Conservation (phyloP, 2,888 invertebrate genomes). For the Blastobasis lacticolella region DNA sequence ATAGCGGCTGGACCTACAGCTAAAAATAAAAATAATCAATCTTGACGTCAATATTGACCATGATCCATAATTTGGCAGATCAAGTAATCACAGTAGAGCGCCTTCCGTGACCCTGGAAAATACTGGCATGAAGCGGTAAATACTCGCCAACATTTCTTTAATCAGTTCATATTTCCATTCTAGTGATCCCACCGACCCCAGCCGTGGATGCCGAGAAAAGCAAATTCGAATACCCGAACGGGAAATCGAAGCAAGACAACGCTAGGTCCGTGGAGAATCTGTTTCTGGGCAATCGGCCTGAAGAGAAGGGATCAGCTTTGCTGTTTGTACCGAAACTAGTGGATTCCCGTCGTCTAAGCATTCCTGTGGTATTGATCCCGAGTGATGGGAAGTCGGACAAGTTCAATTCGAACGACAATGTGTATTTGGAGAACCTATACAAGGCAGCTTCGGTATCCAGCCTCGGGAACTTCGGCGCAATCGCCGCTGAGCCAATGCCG, state of each 20-base stretch:
- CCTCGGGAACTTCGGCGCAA: slow-evolving; percentile 59
- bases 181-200: slow-evolving; percentile 67
- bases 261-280: slow-evolving; percentile 58
- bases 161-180: slow-evolving; percentile 16
- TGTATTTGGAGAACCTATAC: slow-evolving; percentile 60
- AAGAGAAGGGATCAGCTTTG: slow-evolving; percentile 41
- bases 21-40: too few species aligned
- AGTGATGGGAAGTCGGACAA: slow-evolving; percentile 38
- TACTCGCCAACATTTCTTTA: too few species aligned
- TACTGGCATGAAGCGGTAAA: too few species aligned
- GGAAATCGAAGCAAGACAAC: slow-evolving; percentile 25
- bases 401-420: slow-evolving; percentile 62
- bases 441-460: slow-evolving; percentile 64
- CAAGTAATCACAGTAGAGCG: too few species aligned
- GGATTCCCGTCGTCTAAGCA: slow-evolving; percentile 53
- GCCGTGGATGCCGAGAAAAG: slow-evolving; percentile 42
- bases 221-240: slow-evolving; percentile 47
- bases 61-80: too few species aligned
- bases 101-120: too few species aligned
- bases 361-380: slow-evolving; percentile 57
- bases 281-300: slow-evolving; percentile 31
- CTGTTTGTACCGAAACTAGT: slow-evolving; percentile 51
- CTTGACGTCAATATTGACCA: too few species aligned
- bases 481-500: slow-evolving; percentile 61
- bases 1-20: too few species aligned